These are phyloP conservation scores for Mesorhabditis spiculigera DNA, from an alignment of 2,888 invertebrate genomes.

Conservation along the genomic window DNA sequence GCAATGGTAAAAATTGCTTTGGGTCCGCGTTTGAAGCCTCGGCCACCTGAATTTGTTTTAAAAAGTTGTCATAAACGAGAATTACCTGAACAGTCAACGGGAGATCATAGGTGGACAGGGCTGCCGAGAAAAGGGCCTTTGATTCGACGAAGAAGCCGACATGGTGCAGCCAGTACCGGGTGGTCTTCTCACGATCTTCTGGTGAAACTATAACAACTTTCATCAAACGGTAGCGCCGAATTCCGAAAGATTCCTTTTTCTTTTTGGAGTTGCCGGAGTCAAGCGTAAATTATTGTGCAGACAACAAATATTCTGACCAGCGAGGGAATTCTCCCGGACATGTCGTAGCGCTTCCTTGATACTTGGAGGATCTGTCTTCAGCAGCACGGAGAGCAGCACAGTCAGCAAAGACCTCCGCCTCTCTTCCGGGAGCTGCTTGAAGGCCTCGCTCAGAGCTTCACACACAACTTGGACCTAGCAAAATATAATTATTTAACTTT, in stretches of 20 bases:
- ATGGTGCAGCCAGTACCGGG: constrained; percentile 39
- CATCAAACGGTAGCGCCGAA: neutral
- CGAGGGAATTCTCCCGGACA: constrained; percentile 22
- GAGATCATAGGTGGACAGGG: constrained; percentile 50
- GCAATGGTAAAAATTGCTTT: constrained; percentile 46
- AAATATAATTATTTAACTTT: neutral
- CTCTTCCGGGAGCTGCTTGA: constrained; percentile 10
- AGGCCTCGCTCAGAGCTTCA: constrained; percentile 7
- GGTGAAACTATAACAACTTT: neutral
- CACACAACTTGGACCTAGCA: constrained; percentile 13
- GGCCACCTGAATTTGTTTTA: constrained; percentile 18
- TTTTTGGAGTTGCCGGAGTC: too few species aligned
- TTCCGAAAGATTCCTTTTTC: neutral
- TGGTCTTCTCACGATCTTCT: constrained; percentile 13
- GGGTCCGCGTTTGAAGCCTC: constrained; percentile 41
- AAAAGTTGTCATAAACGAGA: neutral
- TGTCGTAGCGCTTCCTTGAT: constrained; percentile 24
- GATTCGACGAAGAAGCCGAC: constrained; percentile 44
- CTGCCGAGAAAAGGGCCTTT: constrained; percentile 43
- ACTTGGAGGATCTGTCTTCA: constrained; percentile 20
- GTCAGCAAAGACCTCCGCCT: constrained; percentile 13
- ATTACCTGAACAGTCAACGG: constrained; percentile 36
- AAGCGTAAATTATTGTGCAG: too few species aligned
- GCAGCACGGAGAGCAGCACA: constrained; percentile 21
- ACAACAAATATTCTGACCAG: neutral